Evolutionary conservation across 2,888 invertebrate species (phyloP), one percentile per base, ranked within the genome.

Genomic region (Sphaeridia pumilis): DNA sequence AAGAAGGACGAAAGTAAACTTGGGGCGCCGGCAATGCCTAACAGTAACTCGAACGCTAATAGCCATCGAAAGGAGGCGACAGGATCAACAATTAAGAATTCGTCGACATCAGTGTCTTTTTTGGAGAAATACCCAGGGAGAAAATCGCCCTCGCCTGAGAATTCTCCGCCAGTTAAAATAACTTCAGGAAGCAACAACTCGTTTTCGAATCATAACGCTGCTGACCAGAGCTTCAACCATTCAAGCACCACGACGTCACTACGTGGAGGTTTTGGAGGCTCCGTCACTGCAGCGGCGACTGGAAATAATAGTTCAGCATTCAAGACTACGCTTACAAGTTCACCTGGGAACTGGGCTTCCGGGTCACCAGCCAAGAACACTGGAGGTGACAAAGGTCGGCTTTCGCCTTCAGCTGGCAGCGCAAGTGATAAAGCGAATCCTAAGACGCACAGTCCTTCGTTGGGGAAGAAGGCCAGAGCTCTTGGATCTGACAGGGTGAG

Each of bases 331-430:
- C 12, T 20, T 14, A 12, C 38, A 5, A 7, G 10, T 10, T 31
- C 31, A 31, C 7, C 10, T 31, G 31, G 31, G 14, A 14, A 22
- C 10, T 49, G 52, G 52, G 36, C 52, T 20, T 26, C 48, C 22
- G 52, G 49, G 43, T 53, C 59, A 14, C 51, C 54, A 25, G 47
- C 49, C 1, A 56, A 56, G n/a, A n/a, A n/a, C n/a, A n/a, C n/a
- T n/a, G n/a, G n/a, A 49, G 50, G 21, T 27, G 57, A 53, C 14
- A 55, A 51, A 42, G 55, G 34, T 34, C 42, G 42, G 25, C 46
- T 58, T 36, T 58, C 60, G 34, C 57, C 61, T 34, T 58, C 59
- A 22, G n/a, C n/a, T n/a, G n/a, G n/a, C n/a, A n/a, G n/a, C n/a
- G n/a, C n/a, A n/a, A n/a, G n/a, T n/a, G n/a, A n/a, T n/a, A n/a